Base-by-base conservation (phyloP, 2,113 vertebrate species). In the Paracanthobrama guichenoti region DNA sequence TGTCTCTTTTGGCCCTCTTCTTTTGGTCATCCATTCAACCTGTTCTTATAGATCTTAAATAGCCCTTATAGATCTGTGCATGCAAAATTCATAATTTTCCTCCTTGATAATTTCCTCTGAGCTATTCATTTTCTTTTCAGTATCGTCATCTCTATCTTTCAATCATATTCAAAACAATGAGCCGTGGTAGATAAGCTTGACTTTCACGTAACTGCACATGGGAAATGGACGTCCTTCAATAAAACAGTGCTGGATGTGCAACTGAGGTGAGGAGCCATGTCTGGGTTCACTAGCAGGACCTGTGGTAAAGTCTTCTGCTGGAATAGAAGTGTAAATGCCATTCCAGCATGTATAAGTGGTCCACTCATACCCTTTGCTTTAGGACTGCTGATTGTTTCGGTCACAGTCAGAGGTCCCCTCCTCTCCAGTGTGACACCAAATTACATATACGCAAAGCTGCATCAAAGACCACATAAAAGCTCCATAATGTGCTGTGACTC, bases 381-480 rank as follows among this genome's bases (percentile, higher is more conserved):
- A 76, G 64, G 76, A 81, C 14, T 11, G 81, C 76, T 87, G 76
- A 89, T 81, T 71, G 80, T 89, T 86, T 88, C 57, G 64, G 76
- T 77, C 88, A 81, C 88, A 87, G 84, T 87, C 71, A 84, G 86
- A 66, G 81, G 78, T 85, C 81, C 64, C 28, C 22, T 48, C 55
- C 48, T 87, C 77, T 87, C 80, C 83, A 85, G 86, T 80, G 81
- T 85, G 83, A 88, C 84, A 83, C 84, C 72, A 85, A 87, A 88
- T 88, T 84, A 89, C 72, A 66, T 74, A 74, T 78, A 89, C 53
- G 84, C 84, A 75, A 85, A 85, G 84, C 72, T 73, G 74, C 84
- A 85, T 85, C 86, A 87, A 89, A 89, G 81, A 72, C 28, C 84
- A 85, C 84, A 87, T 89, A 89, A 87, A 85, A 85, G 64, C 71